Base-by-base conservation (phyloP, 64 coral and sea anemone genomes). In the Pocillopora verrucosa region DNA sequence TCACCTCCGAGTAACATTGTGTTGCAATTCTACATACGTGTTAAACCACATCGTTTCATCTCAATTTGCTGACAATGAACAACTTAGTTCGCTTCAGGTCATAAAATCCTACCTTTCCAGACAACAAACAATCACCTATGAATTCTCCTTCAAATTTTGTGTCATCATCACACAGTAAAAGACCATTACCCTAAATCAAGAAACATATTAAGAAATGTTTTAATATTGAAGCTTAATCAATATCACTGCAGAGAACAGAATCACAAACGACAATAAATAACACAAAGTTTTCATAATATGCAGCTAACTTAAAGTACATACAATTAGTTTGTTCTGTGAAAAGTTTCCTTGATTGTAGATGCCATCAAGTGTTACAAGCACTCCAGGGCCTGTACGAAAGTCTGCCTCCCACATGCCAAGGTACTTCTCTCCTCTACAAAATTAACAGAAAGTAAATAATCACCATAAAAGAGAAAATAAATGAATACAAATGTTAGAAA, bases 371-470 rank as follows among this genome's bases (percentile, higher is more conserved):
- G 94, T 95, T 56, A 99, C 97, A 75, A 99, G 88, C 22, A 99
- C 38, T 83, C 97, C 97, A 25, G 60, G 56, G 13, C 97, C 97
- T 36, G 90, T 91, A 11, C 97, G 97, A 58, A 36, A 88, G 70
- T 95, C 97, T 64, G 88, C 93, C 7, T 95, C 94, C 97, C 97
- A 99, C 97, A 99, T 95, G 12, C 97, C 97, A 93, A 99, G 95
- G 78, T 99, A 99, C 88, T 99, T 99, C 80, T 99, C 97, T 13
- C 97, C 97, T 76, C 94, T 99, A 56, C 9, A 19, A 86, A 30
- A 87, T 16, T 64, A 63, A 80, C 14, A 58, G 20, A 57, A 34
- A 36, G 20, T 12, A 9, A 15, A 10, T 78, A 78, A n/a, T 34
- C 4, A 51, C 7, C 16, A 51, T 51, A 51, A 51, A 4, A 51